Conservation (phyloP, 2,888 invertebrate species). For the Teleogryllus oceanicus region DNA sequence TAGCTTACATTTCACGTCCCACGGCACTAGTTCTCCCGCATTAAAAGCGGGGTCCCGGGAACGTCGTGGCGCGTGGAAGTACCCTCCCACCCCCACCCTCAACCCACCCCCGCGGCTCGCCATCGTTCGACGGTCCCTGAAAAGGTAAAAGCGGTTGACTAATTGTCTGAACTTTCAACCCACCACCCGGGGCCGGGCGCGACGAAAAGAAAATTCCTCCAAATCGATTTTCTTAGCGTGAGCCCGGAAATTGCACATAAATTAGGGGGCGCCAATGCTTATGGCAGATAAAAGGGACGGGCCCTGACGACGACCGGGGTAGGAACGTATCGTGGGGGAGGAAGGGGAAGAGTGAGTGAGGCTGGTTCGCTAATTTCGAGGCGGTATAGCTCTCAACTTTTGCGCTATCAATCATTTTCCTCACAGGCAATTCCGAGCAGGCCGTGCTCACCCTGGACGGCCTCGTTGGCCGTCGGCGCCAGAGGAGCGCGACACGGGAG, state of each 20-base stretch:
- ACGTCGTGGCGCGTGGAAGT: no score
- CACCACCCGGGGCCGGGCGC: background rate
- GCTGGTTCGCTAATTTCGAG: background rate
- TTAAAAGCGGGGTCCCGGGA: background rate
- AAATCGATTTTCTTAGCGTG: constrained; percentile 1
- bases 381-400: background rate
- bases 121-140: background rate
- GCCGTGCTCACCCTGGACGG: no score
- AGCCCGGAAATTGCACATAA: constrained; percentile 18
- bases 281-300: constrained; percentile 3
- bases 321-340: background rate
- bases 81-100: no score
- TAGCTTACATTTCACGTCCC: constrained; percentile 18
- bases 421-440: background rate
- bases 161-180: background rate
- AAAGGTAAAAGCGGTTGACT: constrained; percentile 9
- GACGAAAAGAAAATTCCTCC: background rate
- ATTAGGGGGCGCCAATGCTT: constrained; percentile 6
- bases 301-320: background rate
- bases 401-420: constrained; percentile 8
- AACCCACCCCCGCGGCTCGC: no score
- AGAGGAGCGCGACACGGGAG: no score
- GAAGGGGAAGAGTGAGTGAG: background rate
- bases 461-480: no score
- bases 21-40: background rate